Percentiles rank a stretch among this genome's conserved stretches.
These are phyloP conservation scores for Folsomia manolachei DNA, from an alignment of 2,888 invertebrate genomes.

Conservation along the genomic window DNA sequence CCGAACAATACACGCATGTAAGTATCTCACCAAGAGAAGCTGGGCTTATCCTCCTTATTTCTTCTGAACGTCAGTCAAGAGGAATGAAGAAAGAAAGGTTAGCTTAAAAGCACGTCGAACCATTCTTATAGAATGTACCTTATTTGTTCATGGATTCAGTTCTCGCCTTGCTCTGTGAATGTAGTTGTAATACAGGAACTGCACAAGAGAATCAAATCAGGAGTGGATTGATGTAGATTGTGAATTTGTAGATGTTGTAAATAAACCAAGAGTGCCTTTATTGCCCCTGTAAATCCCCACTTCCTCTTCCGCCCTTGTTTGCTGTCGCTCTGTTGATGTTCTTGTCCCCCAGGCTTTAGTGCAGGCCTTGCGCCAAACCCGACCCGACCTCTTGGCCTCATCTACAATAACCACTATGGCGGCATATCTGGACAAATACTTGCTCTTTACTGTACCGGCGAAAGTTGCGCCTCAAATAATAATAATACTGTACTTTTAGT, in stretches of 20 bases:
- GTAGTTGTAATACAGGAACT: background rate
- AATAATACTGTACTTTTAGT: too few relatives aligned
- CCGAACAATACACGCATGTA: background rate
- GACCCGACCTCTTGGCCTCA: background rate
- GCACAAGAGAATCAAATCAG: background rate
- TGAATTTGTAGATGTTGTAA: conserved; percentile 9
- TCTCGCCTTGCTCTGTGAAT: too few relatives aligned
- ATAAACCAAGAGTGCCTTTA: conserved; percentile 5
- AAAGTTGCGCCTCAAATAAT: background rate
- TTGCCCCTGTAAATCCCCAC: conserved; percentile 9
- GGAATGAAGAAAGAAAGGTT: background rate
- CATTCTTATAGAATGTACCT: too few relatives aligned
- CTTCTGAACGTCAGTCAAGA: background rate
- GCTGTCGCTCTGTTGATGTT: background rate
- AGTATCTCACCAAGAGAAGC: background rate
- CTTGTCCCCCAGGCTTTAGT: background rate
- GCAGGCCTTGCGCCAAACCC: background rate
- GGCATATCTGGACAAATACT: too few relatives aligned
- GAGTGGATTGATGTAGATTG: conserved; percentile 5
- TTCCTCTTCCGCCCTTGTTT: conserved; percentile 3
- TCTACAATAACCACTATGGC: background rate
- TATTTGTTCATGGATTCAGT: too few relatives aligned
- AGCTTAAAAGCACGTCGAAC: background rate
- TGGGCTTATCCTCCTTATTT: background rate
- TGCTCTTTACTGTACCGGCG: too few relatives aligned